Evolutionary conservation across 2,797 vertebrate species (phyloP), one percentile per base, ranked within the genome.

Genomic region (Lutjanus campechanus): DNA sequence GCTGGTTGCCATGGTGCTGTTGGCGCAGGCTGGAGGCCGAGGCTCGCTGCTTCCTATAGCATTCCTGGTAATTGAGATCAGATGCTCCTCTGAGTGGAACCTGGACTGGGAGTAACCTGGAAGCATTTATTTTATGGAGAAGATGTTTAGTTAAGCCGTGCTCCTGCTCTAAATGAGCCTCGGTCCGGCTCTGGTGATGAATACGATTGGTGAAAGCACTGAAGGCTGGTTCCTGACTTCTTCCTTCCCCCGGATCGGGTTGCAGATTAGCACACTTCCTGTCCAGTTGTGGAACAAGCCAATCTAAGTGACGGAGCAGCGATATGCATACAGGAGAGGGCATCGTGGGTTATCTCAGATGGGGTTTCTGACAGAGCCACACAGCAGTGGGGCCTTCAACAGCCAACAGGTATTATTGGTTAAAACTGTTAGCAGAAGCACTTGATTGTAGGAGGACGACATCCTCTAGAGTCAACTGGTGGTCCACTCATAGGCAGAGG

Each of bases 101-200:
- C 96, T 92, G 84, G 94, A 95, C 93, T 77, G 82, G 86, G 89
- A 90, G 93, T 96, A 97, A 96, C 96, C 97, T 98, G 97, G 97
- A 97, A 98, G 95, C 97, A 97, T 96, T 98, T 98, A 97, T 95
- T 96, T 96, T 97, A 96, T 96, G 95, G 95, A 95, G 95, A 94
- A 92, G 91, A 96, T 95, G 95, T 95, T 95, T 95, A 95, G 94
- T 94, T 95, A 95, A 95, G 94, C 92, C 81, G 36, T 82, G 93
- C 93, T 94, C 89, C 90, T 20, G 36, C 88, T 91, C 90, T 87
- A 95, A 95, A 96, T 87, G 94, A 96, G 95, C 88, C 93, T 75
- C 90, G 80, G 90, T 86, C 85, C 79, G 3, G 73, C 68, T 86
- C 92, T 89, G 86, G 91, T 97, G 97, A 98, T 97, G 96, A 96